Base-by-base conservation (phyloP, 2,113 vertebrate genomes). In the Thamnaconus septentrionalis region DNA sequence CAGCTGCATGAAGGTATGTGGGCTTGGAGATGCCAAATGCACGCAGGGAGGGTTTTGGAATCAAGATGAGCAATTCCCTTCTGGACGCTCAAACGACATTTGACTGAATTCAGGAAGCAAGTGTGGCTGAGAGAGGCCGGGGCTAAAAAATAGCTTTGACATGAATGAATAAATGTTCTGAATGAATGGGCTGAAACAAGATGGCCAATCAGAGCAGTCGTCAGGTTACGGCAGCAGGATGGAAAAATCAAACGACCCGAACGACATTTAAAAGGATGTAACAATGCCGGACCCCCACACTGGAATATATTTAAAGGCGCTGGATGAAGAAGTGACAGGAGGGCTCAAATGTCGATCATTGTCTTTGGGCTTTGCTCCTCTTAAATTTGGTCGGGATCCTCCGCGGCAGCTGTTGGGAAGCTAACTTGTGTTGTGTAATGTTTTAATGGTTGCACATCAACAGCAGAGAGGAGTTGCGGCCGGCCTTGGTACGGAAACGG, bases 401-500 rank as follows among this genome's bases (percentile, higher is more conserved):
- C 11, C n/a, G 7, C 8, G 10, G 10, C 69, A 76, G 64, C 79
- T 61, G 77, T 61, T 51, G 52, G 8, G 8, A 54, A 55, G 42
- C 41, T 65, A 67, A 71, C 56, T 75, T 65, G 41, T 48, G 46
- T 83, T 77, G 68, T 83, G 64, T 71, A 72, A 79, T 61, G 44
- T 58, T 41, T 61, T 52, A 50, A 55, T 68, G 31, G 63, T 53
- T 59, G 49, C 2, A 59, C 45, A 52, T 60, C 41, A 45, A 41
- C 50, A 49, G 45, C 56, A 50, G 1, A 8, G 51, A 3, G 3
- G 43, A 46, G 43, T 59, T 31, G 45, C 60, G 18, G 12, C 18
- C 53, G 50, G 46, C 56, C 45, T 12, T 73, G 76, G 66, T 66
- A 50, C 48, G 1, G 46, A 53, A 4, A 0, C 42, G 5, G 18